Evolutionary conservation across 2,113 vertebrate genomes (phyloP), one percentile per base, ranked within the genome.

Genomic region (Cephalopholis sonnerati): DNA sequence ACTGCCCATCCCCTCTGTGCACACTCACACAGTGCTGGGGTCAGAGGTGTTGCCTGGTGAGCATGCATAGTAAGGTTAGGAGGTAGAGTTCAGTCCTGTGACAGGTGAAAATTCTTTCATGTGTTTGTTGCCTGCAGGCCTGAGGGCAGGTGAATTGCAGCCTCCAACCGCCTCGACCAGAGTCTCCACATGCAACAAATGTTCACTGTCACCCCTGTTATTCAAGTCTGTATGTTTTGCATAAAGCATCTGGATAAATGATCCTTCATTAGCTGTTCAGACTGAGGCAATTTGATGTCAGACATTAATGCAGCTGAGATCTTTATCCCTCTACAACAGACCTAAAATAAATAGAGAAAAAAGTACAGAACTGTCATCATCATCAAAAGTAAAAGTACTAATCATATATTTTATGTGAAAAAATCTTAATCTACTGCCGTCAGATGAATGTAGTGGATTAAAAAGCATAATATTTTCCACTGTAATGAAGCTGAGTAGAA

Each of bases 31-130:
- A 10, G 18, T 1, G 5, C 51, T 25, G 68, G 48, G 85, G 89
- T 93, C 86, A 89, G 83, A 91, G 81, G 89, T 79, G 67, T 9
- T 29, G 63, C 58, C 72, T 73, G 72, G 27, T 27, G 68, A 67
- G 48, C 71, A 73, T 77, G 81, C 77, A 73, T 41, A 74, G 69
- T 74, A 41, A 76, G 89, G 78, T 85, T 53, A 87, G 65, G 57
- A 75, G 87, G 84, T 74, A 76, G 82, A 61, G 82, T 78, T 88
- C 74, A 79, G 64, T 68, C 65, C 29, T 76, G 74, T 89, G 88
- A 90, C 88, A 90, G 79, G 87, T 91, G 87, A 91, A 89, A 90
- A 77, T 80, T 81, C 87, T 93, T 91, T 93, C 83, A 90, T 92
- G 87, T 87, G 77, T 77, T 75, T 57, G 58, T 51, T 72, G 20